Evolutionary conservation across 2,888 invertebrate species (phyloP), one percentile per base, ranked within the genome.

Genomic region (Halocaridina rubra): DNA sequence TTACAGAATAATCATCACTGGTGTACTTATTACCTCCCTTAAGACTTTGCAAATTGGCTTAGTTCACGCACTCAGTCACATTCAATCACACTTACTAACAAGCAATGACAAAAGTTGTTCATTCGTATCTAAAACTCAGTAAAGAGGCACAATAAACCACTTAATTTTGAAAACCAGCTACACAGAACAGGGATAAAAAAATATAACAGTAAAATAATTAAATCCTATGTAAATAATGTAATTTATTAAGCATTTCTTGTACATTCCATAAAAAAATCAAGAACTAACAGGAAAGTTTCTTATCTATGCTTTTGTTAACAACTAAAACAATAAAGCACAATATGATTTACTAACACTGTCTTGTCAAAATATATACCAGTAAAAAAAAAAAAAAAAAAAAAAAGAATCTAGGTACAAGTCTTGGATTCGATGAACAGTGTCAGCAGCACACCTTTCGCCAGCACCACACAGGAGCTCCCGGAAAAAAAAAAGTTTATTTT

Each of bases 371-470:
- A 24, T 24, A 61, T 57, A 33, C 19, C n/a, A 74, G 24, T 4
- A 32, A 61, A 32, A 24, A 39, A 16, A 64, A 46, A 59, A 27
- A 64, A 46, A n/a, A 74, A 27, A 53, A 27, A 30, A 61, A 33
- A 27, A n/a, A n/a, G n/a, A n/a, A n/a, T n/a, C n/a, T n/a, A n/a
- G 57, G 76, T 53, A 77, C 75, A 77, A 82, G 82, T 82, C 82
- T 82, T 77, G 69, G 82, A 82, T 82, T 71, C 82, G 82, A 77
- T 82, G 76, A 82, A 82, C 82, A 74, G 22, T 67, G 33, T 74
- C 74, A 78, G 82, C 72, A 81, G 82, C 82, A 82, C 77, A 61
- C 71, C 82, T 84, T 78, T 78, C 82, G 57, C 82, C 82, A 84
- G 82, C 82, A 84, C 82, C 82, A 78, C 78, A 78, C 72, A 39